These are phyloP conservation scores for Xerus rutilus DNA, from an alignment of 2,797 vertebrate genomes.

Conservation along the genomic window DNA sequence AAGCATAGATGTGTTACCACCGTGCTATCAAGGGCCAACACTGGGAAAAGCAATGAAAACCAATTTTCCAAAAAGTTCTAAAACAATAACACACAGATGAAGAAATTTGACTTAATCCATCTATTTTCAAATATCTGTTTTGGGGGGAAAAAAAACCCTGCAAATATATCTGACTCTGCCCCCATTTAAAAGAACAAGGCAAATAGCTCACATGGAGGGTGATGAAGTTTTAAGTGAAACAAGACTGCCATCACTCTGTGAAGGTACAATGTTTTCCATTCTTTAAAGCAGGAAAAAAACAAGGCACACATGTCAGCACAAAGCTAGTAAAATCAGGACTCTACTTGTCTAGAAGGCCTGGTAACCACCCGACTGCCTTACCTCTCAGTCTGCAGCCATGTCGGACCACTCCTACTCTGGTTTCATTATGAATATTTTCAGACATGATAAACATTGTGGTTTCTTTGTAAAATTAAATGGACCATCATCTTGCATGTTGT, in stretches of 20 bases:
- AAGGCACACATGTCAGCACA: conserved; percentile 49
- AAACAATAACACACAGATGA: background rate
- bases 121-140: background rate
- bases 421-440: conserved; percentile 57
- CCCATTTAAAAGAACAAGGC: conserved; percentile 43
- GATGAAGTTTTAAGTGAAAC: conserved; percentile 51
- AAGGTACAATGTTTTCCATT: conserved; percentile 71
- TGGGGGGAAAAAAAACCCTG: background rate
- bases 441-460: conserved; percentile 47
- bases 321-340: conserved; percentile 71
- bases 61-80: conserved; percentile 28
- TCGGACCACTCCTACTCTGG: background rate
- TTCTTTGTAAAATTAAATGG: conserved; percentile 72
- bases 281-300: conserved; percentile 27
- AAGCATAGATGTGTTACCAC: background rate
- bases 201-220: background rate
- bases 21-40: background rate
- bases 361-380: conserved; percentile 56
- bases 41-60: background rate
- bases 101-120: background rate
- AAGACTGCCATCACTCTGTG: conserved; percentile 64
- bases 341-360: conserved; percentile 66
- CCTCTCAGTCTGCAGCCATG: background rate
- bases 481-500: conserved; percentile 31
- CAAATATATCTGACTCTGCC: background rate